phyloP scores from a whole-genome alignment of 2,113 vertebrate species.

The Ciconia maguari region DNA sequence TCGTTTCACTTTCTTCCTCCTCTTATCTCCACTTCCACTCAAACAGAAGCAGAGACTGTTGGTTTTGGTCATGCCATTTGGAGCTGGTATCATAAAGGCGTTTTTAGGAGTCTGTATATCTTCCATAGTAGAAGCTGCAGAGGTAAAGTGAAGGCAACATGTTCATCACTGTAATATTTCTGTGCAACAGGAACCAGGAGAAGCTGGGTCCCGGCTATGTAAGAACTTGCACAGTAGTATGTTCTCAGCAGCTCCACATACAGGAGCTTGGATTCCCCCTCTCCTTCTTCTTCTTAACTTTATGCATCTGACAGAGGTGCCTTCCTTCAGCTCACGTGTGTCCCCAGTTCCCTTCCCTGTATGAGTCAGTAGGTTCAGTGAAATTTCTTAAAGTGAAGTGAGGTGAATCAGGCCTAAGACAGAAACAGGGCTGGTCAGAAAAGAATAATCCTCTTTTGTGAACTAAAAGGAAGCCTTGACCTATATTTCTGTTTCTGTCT shows the following conservation, averaged over 20 bases:
- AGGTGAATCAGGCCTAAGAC: neutral
- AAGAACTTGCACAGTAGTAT: neutral
- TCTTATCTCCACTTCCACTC: neutral
- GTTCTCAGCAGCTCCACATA: neutral
- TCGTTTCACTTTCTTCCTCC: neutral
- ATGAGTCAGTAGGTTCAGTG: neutral
- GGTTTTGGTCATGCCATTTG: neutral
- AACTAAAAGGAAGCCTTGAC: neutral
- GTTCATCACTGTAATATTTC: neutral
- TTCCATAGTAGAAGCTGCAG: neutral
- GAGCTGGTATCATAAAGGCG: neutral
- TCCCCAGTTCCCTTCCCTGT: neutral
- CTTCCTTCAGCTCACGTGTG: neutral
- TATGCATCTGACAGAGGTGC: neutral
- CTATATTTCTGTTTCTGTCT: neutral
- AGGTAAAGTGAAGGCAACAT: neutral
- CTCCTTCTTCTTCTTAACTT: neutral
- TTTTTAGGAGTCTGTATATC: neutral
- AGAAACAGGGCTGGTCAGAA: neutral
- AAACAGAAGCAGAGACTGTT: neutral
- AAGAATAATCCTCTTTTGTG: neutral
- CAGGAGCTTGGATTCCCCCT: neutral
- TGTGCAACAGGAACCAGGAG: neutral
- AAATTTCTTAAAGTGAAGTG: neutral
- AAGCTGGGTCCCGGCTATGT: neutral